A percentile compares a stretch with the other conserved stretches of the same genome.
phyloP scores from a whole-genome alignment of 2,113 vertebrate species.

The Willisornis vidua region DNA sequence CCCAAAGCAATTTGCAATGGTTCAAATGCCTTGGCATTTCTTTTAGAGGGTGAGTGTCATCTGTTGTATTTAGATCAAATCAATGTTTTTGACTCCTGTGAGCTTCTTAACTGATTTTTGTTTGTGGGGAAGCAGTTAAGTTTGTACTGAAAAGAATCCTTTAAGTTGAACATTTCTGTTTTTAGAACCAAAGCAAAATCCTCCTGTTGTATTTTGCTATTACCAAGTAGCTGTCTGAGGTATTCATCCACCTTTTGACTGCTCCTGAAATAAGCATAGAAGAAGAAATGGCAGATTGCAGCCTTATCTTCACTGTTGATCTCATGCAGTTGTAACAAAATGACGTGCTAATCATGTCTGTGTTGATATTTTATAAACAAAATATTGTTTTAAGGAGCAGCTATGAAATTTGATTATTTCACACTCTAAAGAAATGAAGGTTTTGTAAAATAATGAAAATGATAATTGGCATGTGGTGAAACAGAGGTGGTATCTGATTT shows the following conservation, averaged over 20 bases:
- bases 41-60: neutral
- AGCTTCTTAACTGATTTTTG: neutral
- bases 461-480: neutral
- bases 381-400: neutral
- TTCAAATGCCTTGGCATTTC: neutral
- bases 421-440: neutral
- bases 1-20: neutral
- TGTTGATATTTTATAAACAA: neutral
- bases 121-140: neutral
- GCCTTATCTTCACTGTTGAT: neutral
- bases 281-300: neutral
- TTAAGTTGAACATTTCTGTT: neutral
- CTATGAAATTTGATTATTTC: neutral
- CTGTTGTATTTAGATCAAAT: neutral
- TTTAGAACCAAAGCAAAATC: neutral
- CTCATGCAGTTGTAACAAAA: neutral
- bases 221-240: neutral
- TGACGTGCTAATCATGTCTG: neutral
- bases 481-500: accelerated
- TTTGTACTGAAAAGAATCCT: neutral
- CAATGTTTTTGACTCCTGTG: neutral
- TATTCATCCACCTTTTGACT: neutral
- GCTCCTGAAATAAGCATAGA: neutral
- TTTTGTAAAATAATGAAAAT: neutral
- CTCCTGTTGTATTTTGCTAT: neutral